Conservation (phyloP, 2,797 vertebrate genomes). For the Mormyrus proboscirostris region DNA sequence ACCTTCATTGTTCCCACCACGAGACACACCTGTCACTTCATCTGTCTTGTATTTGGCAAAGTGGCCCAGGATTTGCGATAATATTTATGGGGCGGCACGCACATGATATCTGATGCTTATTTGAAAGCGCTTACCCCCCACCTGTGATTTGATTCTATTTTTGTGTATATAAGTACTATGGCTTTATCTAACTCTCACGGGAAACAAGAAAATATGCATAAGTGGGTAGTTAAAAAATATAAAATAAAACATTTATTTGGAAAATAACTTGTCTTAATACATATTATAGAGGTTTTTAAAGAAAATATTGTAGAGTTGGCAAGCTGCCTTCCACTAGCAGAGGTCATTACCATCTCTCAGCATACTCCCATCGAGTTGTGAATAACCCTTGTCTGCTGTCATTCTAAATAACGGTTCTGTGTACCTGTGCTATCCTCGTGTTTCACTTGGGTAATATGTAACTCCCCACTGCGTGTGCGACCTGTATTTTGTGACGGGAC, state of each 20-base stretch:
- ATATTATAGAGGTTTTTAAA: neutral
- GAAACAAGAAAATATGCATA: neutral
- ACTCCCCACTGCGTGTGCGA: neutral
- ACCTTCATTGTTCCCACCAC: neutral
- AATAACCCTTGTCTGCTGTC: neutral
- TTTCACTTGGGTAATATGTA: neutral
- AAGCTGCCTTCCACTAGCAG: neutral
- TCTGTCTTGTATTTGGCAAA: neutral
- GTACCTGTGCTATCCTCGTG: neutral
- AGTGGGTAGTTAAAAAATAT: neutral
- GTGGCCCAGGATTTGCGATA: neutral
- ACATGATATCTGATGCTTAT: neutral
- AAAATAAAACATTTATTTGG: neutral
- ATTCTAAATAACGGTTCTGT: neutral
- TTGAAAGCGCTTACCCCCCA: neutral
- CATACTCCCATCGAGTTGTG: neutral
- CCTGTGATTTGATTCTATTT: neutral
- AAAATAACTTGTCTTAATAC: neutral
- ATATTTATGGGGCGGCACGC: neutral
- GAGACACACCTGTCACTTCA: neutral
- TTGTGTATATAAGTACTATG: neutral
- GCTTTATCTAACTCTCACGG: neutral
- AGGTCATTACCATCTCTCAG: neutral
- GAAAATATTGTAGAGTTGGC: neutral
- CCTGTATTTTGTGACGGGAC: neutral